These are phyloP conservation scores for Phodopus roborovskii DNA, from an alignment of 2,113 vertebrate species.

Conservation along the genomic window DNA sequence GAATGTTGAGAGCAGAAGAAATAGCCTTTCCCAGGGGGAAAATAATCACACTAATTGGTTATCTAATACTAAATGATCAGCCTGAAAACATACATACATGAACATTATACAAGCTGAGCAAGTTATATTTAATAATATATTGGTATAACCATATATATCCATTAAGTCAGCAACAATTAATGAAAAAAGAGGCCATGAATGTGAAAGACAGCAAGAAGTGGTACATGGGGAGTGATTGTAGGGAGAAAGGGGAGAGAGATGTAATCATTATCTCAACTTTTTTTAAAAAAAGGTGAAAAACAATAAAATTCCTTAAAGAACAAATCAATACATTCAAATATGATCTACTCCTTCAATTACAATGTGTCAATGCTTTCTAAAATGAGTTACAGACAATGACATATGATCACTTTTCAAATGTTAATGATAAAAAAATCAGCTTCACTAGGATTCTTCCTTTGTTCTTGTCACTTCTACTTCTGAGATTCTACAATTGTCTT, in stretches of 20 bases:
- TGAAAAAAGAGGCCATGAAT: neutral
- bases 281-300: neutral
- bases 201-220: neutral
- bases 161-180: neutral
- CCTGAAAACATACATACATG: neutral
- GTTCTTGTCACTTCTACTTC: neutral
- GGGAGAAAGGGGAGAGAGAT: neutral
- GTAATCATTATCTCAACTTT: neutral
- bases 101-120: neutral
- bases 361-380: conserved; percentile 10
- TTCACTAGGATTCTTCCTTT: neutral
- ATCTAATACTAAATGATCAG: neutral
- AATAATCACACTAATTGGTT: neutral
- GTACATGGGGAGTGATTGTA: neutral
- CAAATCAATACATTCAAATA: neutral
- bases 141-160: neutral
- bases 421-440: neutral
- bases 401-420: conserved; percentile 5
- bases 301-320: neutral
- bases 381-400: neutral
- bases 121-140: neutral
- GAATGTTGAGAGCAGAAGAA: neutral
- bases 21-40: neutral
- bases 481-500: neutral
- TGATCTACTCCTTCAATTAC: neutral